Evolutionary conservation across 2,797 vertebrate genomes (phyloP), one percentile per base, ranked within the genome.

Genomic region (Parambassis ranga): DNA sequence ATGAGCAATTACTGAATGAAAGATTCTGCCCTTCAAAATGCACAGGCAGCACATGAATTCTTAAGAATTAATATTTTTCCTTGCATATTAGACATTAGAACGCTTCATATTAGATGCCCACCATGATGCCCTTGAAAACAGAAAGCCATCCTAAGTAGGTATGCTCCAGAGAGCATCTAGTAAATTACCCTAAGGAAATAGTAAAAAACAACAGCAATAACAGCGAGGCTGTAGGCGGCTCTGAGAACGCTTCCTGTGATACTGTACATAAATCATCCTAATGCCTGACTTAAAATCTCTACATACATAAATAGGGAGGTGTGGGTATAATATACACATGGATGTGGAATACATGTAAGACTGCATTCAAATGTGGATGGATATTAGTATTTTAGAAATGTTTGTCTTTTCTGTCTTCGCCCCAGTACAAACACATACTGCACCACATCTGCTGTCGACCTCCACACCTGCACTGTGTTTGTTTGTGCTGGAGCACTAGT

Each of bases 191-290:
- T 20, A 46, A 89, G 80, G 76, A 85, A 87, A 89, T 65, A 67
- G 65, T 73, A 84, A 79, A 85, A 87, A 91, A 91, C 81, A 92
- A 91, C 83, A 88, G 85, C 81, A 89, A 87, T 88, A 87, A 90
- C 85, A 61, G 73, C 33, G 59, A 76, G 81, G 73, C 83, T 88
- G 84, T 87, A 84, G 83, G 88, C 84, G 83, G 85, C 79, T 85
- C 75, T 90, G 62, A 53, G 75, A 86, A 85, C 67, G 26, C 80
- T 62, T 59, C 10, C 50, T 65, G 77, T 73, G 75, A 83, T 86
- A 65, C 60, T 63, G 63, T 70, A 77, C 85, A 93, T 92, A 87
- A 92, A 93, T 92, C 91, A 92, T 88, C 82, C 74, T 89, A 91
- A 92, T 90, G 86, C 58, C 70, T 65, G 79, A 83, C 65, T 90